Base-by-base conservation (phyloP, 2,888 invertebrate genomes). In the Spisula solida region DNA sequence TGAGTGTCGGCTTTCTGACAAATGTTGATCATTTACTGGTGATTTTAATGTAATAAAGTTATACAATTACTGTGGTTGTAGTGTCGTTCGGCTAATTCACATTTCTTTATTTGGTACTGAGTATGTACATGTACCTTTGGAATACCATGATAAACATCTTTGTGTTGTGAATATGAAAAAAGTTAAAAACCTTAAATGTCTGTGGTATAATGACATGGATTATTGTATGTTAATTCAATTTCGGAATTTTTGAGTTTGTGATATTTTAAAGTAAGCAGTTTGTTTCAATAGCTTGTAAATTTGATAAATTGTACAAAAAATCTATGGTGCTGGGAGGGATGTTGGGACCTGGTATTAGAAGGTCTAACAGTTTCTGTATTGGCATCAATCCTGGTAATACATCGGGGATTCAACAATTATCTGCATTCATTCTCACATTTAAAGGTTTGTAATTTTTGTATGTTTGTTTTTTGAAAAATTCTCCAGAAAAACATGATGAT, bases 311-410 rank as follows among this genome's bases (percentile, higher is more conserved):
- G 41, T 41, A 41, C 41, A 41, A 41, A 41, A 5, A 41, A 41
- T 41, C 8, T 41, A 2, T 41, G 41, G 41, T 41, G 41, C 4
- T 41, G 2, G 41, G 41, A 41, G 41, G 41, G 2, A 83, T 83
- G 83, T 51, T 83, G 75, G 83, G 75, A 31, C 70, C 25, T 29
- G 48, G 41, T 83, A 51, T 51, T 4, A 83, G 51, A 31, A 83
- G 75, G 20, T 70, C 83, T 18, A 51, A 83, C 41, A 48, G 48
- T 31, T 83, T 75, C 29, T 83, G 34, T 83, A 48, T 83, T 8
- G 83, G 31, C 75, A 48, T 75, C 29, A 83, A 83, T 75, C 83
- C 75, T 51, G 29, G 31, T 48, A 75, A 75, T 75, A 51, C 29
- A 48, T 31, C 29, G 20, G 83, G 51, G 20, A 48, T 83, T 47